Percentiles rank a stretch among this genome's conserved stretches.
Conservation (phyloP, 2,113 vertebrate species). For the Macaca fascicularis region DNA sequence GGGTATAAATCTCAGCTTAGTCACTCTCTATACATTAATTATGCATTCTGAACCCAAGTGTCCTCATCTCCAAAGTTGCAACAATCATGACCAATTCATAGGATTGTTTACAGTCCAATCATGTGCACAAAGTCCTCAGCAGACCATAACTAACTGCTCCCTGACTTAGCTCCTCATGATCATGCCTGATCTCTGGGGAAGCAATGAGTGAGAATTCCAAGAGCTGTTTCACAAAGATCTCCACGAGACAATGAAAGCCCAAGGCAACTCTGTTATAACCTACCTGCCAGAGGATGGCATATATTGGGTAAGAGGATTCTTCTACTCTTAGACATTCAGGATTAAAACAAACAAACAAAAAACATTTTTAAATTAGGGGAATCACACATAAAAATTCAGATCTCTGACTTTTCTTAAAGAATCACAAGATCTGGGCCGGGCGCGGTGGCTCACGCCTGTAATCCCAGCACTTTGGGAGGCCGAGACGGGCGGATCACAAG, state of each 20-base stretch:
- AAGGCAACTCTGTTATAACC: not conserved
- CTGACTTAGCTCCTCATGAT: not conserved
- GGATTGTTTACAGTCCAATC: not conserved
- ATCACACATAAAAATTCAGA: not conserved
- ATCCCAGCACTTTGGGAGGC: too few species aligned
- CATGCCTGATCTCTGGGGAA: not conserved
- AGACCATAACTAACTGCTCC: not conserved
- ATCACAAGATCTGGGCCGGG: not conserved
- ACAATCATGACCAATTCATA: not conserved
- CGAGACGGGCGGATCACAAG: too few species aligned
- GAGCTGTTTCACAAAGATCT: conserved; percentile 23
- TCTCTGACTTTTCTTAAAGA: conserved; percentile 2
- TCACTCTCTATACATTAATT: not conserved
- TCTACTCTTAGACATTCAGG: not conserved
- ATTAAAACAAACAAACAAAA: not conserved
- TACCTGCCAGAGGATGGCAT: not conserved
- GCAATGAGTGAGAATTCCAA: not conserved
- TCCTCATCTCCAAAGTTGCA: not conserved
- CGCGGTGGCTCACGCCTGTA: too few species aligned
- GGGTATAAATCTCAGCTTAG: not conserved
- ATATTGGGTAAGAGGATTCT: not conserved
- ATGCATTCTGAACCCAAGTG: not conserved
- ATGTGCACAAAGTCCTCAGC: not conserved
- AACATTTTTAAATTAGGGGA: not conserved
- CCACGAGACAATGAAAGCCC: not conserved